A percentile compares a stretch with the other conserved stretches of the same genome.
phyloP scores from a whole-genome alignment of 2,797 vertebrate genomes.

The Crenichthys baileyi region DNA sequence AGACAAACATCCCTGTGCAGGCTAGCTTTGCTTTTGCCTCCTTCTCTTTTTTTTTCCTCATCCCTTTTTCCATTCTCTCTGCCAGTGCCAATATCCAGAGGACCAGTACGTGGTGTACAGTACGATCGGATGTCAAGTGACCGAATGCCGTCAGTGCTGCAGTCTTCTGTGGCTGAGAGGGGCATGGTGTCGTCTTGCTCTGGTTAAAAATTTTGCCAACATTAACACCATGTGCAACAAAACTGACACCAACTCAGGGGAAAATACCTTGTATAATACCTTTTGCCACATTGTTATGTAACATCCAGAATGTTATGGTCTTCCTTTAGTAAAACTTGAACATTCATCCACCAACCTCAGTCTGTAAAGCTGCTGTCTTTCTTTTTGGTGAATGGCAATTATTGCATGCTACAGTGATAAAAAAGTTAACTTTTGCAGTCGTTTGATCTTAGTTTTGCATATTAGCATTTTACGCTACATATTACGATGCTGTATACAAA shows the following conservation, averaged over 20 bases:
- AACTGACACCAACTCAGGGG: slow-evolving; percentile 42
- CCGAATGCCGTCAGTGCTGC: slow-evolving; percentile 48
- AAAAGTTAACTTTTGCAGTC: neutral
- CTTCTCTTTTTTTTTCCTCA: slow-evolving; percentile 47
- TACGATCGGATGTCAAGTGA: slow-evolving; percentile 66
- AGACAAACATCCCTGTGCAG: slow-evolving; percentile 51
- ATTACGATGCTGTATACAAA: neutral
- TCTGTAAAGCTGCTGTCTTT: neutral
- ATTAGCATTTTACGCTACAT: neutral
- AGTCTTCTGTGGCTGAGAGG: slow-evolving; percentile 48
- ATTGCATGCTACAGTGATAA: neutral
- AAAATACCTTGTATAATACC: slow-evolving; percentile 46
- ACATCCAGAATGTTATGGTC: neutral
- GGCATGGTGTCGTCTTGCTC: slow-evolving; percentile 50
- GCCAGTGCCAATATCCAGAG: slow-evolving; percentile 76
- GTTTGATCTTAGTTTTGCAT: neutral
- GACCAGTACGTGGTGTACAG: slow-evolving; percentile 68
- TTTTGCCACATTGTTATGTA: slow-evolving; percentile 45
- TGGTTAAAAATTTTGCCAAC: slow-evolving; percentile 46
- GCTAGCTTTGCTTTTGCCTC: slow-evolving; percentile 52
- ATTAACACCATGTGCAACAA: slow-evolving; percentile 64
- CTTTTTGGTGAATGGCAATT: neutral
- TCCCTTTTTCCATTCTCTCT: slow-evolving; percentile 77
- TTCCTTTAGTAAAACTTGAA: slow-evolving; percentile 27
- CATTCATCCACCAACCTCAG: neutral